These are phyloP conservation scores for Thamnaconus septentrionalis DNA, from an alignment of 2,113 vertebrate species.

Conservation along the genomic window DNA sequence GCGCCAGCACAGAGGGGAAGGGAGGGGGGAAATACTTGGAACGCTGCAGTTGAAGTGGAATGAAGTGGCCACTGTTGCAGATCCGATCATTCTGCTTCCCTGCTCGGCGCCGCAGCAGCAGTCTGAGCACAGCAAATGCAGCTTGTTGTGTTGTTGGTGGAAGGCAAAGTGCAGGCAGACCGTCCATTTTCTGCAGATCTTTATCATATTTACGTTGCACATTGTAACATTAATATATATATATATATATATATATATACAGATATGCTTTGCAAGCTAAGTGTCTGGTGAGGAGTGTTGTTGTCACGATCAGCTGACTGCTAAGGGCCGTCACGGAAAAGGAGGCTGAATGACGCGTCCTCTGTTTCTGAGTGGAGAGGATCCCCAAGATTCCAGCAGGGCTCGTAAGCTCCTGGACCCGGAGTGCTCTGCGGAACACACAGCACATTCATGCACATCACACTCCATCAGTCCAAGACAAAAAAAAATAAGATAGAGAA, in stretches of 20 bases:
- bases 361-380: conserved; percentile 42
- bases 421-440: conserved; percentile 70
- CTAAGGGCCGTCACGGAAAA: conserved; percentile 72
- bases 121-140: conserved; percentile 46
- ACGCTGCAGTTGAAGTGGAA: conserved; percentile 64
- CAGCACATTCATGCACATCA: neutral
- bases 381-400: conserved; percentile 59
- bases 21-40: conserved; percentile 44
- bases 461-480: neutral
- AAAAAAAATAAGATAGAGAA: neutral
- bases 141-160: conserved; percentile 43
- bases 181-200: conserved; percentile 23
- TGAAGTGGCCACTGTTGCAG: conserved; percentile 67
- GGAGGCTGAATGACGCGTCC: conserved; percentile 60
- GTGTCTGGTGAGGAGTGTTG: neutral
- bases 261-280: neutral
- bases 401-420: conserved; percentile 71
- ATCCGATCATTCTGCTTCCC: conserved; percentile 66
- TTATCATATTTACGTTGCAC: neutral
- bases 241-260: no score
- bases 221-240: neutral
- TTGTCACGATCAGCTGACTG: neutral
- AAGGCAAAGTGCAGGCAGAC: conserved; percentile 31
- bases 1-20: conserved; percentile 50
- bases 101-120: conserved; percentile 44